phyloP scores from a whole-genome alignment of 1,140 invertebrate genomes.

The Cephus cinctus region DNA sequence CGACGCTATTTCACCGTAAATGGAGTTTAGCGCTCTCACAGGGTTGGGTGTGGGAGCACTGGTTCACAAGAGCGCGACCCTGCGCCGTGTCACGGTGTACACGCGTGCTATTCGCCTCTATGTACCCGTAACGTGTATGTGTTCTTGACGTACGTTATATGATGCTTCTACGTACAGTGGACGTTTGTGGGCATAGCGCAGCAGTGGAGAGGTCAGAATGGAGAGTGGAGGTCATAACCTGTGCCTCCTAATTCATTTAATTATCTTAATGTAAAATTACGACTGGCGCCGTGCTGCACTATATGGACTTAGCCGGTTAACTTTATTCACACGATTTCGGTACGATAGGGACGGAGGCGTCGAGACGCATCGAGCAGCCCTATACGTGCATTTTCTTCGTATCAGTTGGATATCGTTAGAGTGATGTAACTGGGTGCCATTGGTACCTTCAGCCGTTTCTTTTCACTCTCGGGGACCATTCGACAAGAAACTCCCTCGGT shows the following conservation, averaged over 20 bases:
- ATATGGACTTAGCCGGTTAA: slow-evolving; percentile 25
- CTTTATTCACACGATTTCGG: slow-evolving; percentile 28
- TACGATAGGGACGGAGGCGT: background rate
- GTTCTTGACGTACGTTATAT: slow-evolving; percentile 1
- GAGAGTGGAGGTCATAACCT: slow-evolving; percentile 16
- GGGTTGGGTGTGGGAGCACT: slow-evolving; percentile 16
- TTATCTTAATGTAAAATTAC: slow-evolving; percentile 46
- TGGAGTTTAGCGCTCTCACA: slow-evolving; percentile 19
- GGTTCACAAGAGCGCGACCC: slow-evolving; percentile 2
- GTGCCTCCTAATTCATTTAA: slow-evolving; percentile 43
- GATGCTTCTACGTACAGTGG: background rate
- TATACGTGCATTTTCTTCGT: too few relatives aligned
- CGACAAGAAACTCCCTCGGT: too few relatives aligned
- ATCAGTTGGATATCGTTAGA: too few relatives aligned
- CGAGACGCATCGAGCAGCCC: background rate
- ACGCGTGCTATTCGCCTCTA: too few relatives aligned
- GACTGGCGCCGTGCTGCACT: slow-evolving; percentile 13
- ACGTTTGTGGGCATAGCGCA: slow-evolving; percentile 24
- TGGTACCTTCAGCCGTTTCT: too few relatives aligned
- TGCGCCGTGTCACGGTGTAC: slow-evolving; percentile 8
- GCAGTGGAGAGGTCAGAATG: slow-evolving; percentile 19
- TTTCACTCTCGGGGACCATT: too few relatives aligned
- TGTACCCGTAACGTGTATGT: too few relatives aligned
- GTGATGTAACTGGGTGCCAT: too few relatives aligned
- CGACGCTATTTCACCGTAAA: slow-evolving; percentile 19